Base-by-base conservation (phyloP, 2,113 vertebrate genomes). In the Otocyon megalotis region DNA sequence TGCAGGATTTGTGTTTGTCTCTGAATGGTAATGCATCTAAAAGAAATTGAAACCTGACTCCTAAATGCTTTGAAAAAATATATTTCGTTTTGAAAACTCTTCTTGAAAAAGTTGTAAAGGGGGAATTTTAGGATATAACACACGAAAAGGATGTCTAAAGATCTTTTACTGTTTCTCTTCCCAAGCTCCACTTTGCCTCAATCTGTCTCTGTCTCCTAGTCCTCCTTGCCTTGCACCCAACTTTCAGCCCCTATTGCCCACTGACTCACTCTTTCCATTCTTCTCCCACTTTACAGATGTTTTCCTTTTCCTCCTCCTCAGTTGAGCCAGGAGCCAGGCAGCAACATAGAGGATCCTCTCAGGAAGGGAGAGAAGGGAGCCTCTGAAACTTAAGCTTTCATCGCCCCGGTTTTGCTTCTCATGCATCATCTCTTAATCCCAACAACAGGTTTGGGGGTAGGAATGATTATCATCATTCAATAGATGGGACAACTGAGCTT, bases 401-500 rank as follows among this genome's bases (percentile, higher is more conserved):
- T 71, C 11, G 50, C 76, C 69, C 48, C n/a, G 53, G 43, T 81
- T 86, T 56, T 72, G 56, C 48, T 72, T 93, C 65, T 77, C 22
- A 6, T 30, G 54, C 12, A 37, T 83, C 88, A 85, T 93, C 54
- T 95, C 19, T 88, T 81, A 96, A 58, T 72, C 8, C 60, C 26
- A 77, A 62, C 30, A 82, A 37, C 17, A 94, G 89, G 94, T 67
- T 86, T 87, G 82, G 93, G 85, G 72, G 79, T 65, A 91, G 54
- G 43, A 17, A 17, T 82, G 81, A 72, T 88, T 58, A 58, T 32
- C 37, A 63, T 76, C 60, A 53, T 54, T 67, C 7, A 2, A 72
- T 62, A 95, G 84, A 94, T 65, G 86, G 85, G 86, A 69, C 37
- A 92, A 65, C 65, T 88, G 91, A 90, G 54, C 7, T 94, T 86